Conservation (phyloP, 2,888 invertebrate genomes). For the Rhabditoides inermis region DNA sequence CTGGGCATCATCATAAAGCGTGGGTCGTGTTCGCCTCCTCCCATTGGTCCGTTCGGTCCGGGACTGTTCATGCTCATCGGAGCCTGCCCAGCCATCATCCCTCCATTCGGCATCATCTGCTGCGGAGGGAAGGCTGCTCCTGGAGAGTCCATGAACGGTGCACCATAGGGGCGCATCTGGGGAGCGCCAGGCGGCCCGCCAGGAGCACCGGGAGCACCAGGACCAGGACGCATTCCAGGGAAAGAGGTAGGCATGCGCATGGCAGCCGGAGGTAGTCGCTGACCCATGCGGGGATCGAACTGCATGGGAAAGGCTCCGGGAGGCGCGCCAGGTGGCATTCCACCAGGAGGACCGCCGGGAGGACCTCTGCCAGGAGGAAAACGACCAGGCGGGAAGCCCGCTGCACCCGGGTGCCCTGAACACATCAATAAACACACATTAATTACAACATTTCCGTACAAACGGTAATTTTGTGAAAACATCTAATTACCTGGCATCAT, state of each 20-base stretch:
- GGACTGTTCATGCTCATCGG: constrained; percentile 36
- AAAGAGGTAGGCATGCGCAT: background rate
- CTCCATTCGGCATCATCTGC: constrained; percentile 35
- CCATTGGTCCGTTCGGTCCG: constrained; percentile 15
- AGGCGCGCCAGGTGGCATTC: constrained; percentile 15
- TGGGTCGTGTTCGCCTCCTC: constrained; percentile 3
- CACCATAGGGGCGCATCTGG: constrained; percentile 7
- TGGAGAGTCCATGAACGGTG: constrained; percentile 27
- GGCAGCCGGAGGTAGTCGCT: background rate
- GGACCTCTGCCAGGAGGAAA: constrained; percentile 19
- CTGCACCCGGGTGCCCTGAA: constrained; percentile 7
- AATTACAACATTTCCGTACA: background rate
- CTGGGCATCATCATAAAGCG: constrained; percentile 13
- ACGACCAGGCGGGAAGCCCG: constrained; percentile 8
- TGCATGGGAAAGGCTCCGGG: too few relatives aligned
- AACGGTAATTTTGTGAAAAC: background rate
- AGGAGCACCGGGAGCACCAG: background rate
- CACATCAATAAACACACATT: background rate
- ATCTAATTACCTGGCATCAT: constrained; percentile 29
- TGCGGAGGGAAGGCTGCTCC: constrained; percentile 16
- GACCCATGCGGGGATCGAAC: background rate
- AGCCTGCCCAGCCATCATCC: constrained; percentile 12
- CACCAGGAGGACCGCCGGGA: constrained; percentile 13
- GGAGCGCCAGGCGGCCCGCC: background rate
- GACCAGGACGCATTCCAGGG: constrained; percentile 5